Percentiles rank a stretch among this genome's conserved stretches.
These are phyloP conservation scores for Dasysyrphus albostriatus DNA, from an alignment of 2,888 invertebrate genomes.

Conservation along the genomic window DNA sequence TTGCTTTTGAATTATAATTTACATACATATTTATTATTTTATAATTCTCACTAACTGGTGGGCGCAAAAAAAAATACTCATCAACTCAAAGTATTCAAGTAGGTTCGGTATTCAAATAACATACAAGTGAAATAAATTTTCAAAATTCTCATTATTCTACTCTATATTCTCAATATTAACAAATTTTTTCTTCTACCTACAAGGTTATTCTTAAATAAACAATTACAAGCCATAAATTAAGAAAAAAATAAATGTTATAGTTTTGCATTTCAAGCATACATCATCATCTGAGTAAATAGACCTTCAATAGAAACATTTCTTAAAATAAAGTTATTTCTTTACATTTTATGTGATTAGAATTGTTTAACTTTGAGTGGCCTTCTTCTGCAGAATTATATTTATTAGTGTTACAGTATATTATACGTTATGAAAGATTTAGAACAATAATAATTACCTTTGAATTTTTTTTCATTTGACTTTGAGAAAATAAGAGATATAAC, in stretches of 20 bases:
- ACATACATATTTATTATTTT: neutral
- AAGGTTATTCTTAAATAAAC: conserved; percentile 32
- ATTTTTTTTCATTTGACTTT: neutral
- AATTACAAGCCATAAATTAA: conserved; percentile 13
- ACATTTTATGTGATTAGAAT: conserved; percentile 4
- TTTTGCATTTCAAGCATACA: conserved; percentile 24
- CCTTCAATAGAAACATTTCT: conserved; percentile 18
- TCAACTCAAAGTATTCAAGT: neutral
- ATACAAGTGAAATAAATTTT: neutral
- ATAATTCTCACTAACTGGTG: neutral
- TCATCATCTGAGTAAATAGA: conserved; percentile 34
- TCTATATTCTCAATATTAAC: conserved; percentile 3
- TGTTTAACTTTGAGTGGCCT: conserved; percentile 13
- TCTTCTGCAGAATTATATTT: neutral
- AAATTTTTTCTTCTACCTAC: neutral
- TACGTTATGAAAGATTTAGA: neutral
- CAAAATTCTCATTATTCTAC: conserved; percentile 2
- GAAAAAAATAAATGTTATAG: conserved; percentile 6
- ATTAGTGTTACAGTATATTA: neutral
- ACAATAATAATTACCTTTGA: neutral
- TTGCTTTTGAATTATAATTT: neutral
- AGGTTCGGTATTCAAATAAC: neutral
- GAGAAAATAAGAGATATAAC: neutral
- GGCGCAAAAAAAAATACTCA: neutral
- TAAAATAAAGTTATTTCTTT: neutral